Evolutionary conservation across 2,888 invertebrate genomes (phyloP), one percentile per base, ranked within the genome.

Genomic region (Lithophane socia): DNA sequence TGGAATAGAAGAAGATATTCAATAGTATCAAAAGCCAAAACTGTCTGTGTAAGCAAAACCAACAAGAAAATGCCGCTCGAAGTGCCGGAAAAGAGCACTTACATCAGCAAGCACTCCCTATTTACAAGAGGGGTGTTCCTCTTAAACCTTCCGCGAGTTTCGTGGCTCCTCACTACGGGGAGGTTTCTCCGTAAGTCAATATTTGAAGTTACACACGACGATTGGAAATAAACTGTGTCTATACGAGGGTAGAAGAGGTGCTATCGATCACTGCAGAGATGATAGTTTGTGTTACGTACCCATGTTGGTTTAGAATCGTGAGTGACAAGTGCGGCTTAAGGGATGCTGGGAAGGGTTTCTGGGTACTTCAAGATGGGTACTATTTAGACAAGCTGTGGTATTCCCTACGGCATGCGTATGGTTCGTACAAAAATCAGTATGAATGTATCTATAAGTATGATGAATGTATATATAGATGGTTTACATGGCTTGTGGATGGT

Each of bases 141-240:
- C 64, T 68, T 52, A 82, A 75, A 73, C 66, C 72, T 72, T 58
- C 73, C 79, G 80, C 73, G 68, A 47, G 29, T 75, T 84, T 71
- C 18, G n/a, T 86, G 83, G 89, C 90, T 85, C 79, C 80, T 66
- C 47, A 86, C 88, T 81, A 72, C 69, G 63, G 63, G 74, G 72
- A 70, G 87, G 79, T 84, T 86, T 90, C 91, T 90, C 86, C 86
- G 86, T 89, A 82, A 89, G 92, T 92, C 91, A 93, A 93, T 91
- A 92, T 93, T 93, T 91, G 91, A 88, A 87, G 87, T 77, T 74
- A 86, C 87, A 88, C 86, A 87, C 86, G 87, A 70, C 86, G 81
- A 88, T 89, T 85, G 86, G 88, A 90, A 90, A 90, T 90, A 91
- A 89, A 92, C 91, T 88, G 83, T 87, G 85, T 87, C 86, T 88